Percentiles rank a stretch among this genome's conserved stretches.
These are phyloP conservation scores for Pocota personata DNA, from an alignment of 2,888 invertebrate genomes.

Conservation along the genomic window DNA sequence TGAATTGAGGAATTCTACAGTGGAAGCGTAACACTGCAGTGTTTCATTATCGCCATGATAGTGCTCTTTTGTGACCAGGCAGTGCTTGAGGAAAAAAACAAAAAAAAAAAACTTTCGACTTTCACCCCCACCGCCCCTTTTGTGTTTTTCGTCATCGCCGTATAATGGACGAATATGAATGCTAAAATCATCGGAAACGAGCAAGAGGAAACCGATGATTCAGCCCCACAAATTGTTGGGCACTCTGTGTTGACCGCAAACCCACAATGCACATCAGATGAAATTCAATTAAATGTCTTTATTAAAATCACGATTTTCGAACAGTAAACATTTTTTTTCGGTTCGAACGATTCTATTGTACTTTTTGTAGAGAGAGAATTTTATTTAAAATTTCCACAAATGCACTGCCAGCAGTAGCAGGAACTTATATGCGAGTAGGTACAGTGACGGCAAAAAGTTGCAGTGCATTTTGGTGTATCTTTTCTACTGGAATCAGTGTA, in stretches of 20 bases:
- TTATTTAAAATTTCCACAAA: conserved; percentile 47
- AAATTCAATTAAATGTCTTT: conserved; percentile 77
- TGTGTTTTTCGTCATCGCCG: neutral
- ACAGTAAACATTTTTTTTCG: conserved; percentile 26
- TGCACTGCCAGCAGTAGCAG: neutral
- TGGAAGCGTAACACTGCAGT: conserved; percentile 46
- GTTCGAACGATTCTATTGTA: conserved; percentile 29
- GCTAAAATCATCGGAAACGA: conserved; percentile 26
- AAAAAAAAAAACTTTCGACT: conserved; percentile 8
- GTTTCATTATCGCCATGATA: conserved; percentile 64
- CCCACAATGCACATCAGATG: conserved; percentile 45
- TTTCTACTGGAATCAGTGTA: no score
- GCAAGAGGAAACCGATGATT: conserved; percentile 29
- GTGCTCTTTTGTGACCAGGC: conserved; percentile 49
- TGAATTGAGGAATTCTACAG: conserved; percentile 39
- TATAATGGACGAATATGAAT: conserved; percentile 35
- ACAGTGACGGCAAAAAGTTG: neutral
- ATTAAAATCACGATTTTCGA: conserved; percentile 75
- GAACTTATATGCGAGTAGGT: neutral
- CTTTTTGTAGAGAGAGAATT: neutral
- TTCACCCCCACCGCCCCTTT: neutral
- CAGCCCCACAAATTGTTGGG: conserved; percentile 25
- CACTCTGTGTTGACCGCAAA: conserved; percentile 50
- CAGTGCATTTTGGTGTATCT: neutral
- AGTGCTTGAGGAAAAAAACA: neutral